These are phyloP conservation scores for Cynodonichthys magdalenae DNA, from an alignment of 2,797 vertebrate species.

Conservation along the genomic window DNA sequence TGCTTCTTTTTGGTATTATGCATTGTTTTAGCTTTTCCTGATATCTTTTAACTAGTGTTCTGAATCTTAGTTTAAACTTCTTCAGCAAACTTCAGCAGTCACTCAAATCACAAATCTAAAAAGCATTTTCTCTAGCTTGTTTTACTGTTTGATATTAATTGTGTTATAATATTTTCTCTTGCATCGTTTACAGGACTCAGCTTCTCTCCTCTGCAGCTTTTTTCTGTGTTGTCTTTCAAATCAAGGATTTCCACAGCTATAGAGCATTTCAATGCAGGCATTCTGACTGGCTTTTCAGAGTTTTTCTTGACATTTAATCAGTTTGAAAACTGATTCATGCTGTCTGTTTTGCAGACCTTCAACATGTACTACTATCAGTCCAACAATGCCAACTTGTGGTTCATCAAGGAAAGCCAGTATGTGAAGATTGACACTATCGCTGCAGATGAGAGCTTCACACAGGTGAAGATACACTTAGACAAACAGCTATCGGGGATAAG, in stretches of 20 bases:
- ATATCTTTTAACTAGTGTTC: too few species aligned
- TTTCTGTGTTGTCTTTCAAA: slow-evolving; percentile 20
- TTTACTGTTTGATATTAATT: slow-evolving; percentile 32
- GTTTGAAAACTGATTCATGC: not conserved
- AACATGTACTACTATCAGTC: slow-evolving; percentile 89
- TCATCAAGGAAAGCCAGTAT: slow-evolving; percentile 86
- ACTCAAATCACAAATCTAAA: not conserved
- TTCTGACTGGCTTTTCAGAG: slow-evolving; percentile 10
- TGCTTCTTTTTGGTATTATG: too few species aligned
- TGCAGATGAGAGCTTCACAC: slow-evolving; percentile 88
- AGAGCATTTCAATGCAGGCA: not conserved
- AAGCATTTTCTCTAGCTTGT: not conserved
- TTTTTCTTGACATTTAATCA: slow-evolving; percentile 1
- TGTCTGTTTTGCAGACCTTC: slow-evolving; percentile 79
- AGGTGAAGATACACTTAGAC: slow-evolving; percentile 52
- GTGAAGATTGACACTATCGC: slow-evolving; percentile 88
- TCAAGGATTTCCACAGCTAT: not conserved
- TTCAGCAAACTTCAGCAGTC: not conserved
- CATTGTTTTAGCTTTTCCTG: too few species aligned
- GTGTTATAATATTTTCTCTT: not conserved
- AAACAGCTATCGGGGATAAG: not conserved
- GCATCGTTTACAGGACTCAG: slow-evolving; percentile 12
- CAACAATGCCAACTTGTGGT: slow-evolving; percentile 84
- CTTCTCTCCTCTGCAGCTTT: slow-evolving; percentile 43
- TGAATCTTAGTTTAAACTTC: not conserved